These are phyloP conservation scores for Saccostrea cuccullata DNA, from an alignment of 1,140 invertebrate genomes.

Conservation along the genomic window DNA sequence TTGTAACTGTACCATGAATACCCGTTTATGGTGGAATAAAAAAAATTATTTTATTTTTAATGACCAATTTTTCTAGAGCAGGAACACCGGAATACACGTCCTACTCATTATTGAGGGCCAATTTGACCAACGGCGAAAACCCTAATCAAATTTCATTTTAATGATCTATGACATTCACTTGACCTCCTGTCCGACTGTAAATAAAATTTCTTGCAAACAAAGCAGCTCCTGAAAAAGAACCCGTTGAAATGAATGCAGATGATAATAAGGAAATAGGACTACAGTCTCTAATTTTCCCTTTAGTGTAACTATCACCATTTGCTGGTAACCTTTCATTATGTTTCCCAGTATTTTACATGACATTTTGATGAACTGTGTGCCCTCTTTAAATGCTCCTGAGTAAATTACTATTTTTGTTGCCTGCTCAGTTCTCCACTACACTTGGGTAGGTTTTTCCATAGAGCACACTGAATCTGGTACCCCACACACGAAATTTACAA, in stretches of 20 bases:
- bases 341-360: background rate
- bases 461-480: too few species aligned
- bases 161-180: conserved; percentile 14
- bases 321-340: background rate
- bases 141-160: conserved; percentile 8
- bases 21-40: too few species aligned
- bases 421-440: background rate
- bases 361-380: conserved; percentile 4
- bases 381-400: background rate
- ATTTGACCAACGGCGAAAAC: background rate
- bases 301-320: background rate
- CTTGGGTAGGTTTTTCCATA: too few species aligned
- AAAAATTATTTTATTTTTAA: too few species aligned
- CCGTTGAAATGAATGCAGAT: conserved; percentile 1
- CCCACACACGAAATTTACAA: too few species aligned
- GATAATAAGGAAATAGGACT: background rate
- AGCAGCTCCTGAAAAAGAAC: background rate
- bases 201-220: conserved; percentile 10
- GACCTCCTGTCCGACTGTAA: background rate
- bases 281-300: conserved; percentile 6
- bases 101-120: background rate
- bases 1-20: too few species aligned
- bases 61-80: too few species aligned
- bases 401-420: conserved; percentile 10
- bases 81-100: too few species aligned